Percentiles rank a stretch among this genome's conserved stretches.
Evolutionary conservation across 1,140 invertebrate species (phyloP).

Genomic region (Sycophaga agraensis): DNA sequence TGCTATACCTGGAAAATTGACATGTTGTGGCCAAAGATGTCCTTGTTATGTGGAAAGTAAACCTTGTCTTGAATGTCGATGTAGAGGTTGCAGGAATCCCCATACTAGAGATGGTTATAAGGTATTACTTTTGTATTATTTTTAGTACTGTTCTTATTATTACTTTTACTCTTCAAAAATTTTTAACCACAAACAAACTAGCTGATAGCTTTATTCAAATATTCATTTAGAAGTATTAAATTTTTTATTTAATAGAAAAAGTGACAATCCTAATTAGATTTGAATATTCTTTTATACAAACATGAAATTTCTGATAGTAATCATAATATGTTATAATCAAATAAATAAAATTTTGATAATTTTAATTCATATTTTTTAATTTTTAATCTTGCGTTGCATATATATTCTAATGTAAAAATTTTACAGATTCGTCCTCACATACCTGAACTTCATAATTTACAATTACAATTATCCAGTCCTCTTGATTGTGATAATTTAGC

Average conservation of each 20-base stretch:
- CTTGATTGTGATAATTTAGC: slow-evolving; percentile 49
- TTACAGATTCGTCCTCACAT: slow-evolving; percentile 67
- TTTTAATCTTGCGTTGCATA: too few species aligned
- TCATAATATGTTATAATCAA: too few species aligned
- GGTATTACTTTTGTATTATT: slow-evolving; percentile 51
- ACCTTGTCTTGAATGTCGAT: slow-evolving; percentile 84
- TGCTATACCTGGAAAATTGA: slow-evolving; percentile 81
- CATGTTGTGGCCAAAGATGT: slow-evolving; percentile 90
- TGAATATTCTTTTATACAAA: neutral
- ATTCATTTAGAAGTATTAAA: too few species aligned
- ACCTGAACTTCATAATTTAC: slow-evolving; percentile 61
- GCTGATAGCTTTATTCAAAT: too few species aligned
- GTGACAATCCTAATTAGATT: neutral
- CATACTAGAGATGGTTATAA: slow-evolving; percentile 78
- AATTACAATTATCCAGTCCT: slow-evolving; percentile 50
- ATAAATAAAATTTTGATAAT: too few species aligned
- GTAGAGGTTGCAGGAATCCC: slow-evolving; percentile 88
- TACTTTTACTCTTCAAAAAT: slow-evolving; percentile 1
- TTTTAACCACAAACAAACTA: too few species aligned
- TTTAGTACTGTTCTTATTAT: too few species aligned
- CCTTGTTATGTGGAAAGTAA: slow-evolving; percentile 88
- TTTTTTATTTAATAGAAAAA: neutral
- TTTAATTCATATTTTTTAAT: too few species aligned
- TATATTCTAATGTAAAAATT: neutral
- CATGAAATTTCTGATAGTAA: neutral